Conservation (phyloP, 2,888 invertebrate genomes). For the Drosophila fungiperda region DNA sequence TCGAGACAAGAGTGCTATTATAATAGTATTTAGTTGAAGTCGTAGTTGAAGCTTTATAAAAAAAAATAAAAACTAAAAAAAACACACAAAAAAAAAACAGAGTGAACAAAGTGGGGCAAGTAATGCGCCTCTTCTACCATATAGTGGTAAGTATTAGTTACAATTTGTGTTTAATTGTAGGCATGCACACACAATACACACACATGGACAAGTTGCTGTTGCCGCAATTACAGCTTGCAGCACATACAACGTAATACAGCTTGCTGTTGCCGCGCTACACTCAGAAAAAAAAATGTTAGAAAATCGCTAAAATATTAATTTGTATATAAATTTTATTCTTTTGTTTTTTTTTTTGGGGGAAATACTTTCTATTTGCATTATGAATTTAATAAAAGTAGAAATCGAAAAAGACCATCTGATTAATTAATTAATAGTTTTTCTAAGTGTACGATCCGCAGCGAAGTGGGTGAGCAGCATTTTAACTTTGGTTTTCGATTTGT, state of each 20-base stretch:
- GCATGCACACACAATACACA: constrained; percentile 40
- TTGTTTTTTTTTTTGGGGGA: neutral
- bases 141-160: constrained; percentile 68
- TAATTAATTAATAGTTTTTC: neutral
- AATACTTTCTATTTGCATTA: neutral
- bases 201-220: constrained; percentile 13
- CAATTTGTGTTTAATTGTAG: constrained; percentile 79
- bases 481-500: constrained; percentile 81
- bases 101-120: constrained; percentile 54
- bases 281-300: neutral
- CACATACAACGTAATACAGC: constrained; percentile 36
- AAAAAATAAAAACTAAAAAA: neutral
- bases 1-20: constrained; percentile 10
- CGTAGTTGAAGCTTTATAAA: neutral
- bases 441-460: constrained; percentile 61
- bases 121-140: constrained; percentile 28
- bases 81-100: constrained; percentile 16
- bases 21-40: constrained; percentile 16
- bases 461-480: constrained; percentile 82
- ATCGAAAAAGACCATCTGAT: neutral
- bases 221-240: constrained; percentile 31
- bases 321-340: neutral
- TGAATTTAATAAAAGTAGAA: neutral
- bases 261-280: constrained; percentile 15
- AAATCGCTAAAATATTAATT: neutral